Evolutionary conservation across 1,140 invertebrate species (phyloP), one percentile per base, ranked within the genome.

Genomic region (Drosophila nikananu): DNA sequence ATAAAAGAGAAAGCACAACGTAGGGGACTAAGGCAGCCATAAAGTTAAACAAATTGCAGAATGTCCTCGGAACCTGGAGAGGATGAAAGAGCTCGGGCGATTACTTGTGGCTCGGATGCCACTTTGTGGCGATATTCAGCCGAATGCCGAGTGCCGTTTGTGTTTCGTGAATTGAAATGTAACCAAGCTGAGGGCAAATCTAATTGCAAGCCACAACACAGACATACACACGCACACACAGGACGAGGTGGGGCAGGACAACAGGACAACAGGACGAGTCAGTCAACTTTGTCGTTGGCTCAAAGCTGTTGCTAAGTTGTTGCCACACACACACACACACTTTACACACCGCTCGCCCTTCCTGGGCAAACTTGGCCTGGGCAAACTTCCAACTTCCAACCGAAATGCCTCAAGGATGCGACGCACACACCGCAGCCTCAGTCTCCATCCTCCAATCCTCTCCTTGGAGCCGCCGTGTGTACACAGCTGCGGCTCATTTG

Each of bases 401-500:
- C 55, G 21, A 78, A 57, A 61, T 77, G 57, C 74, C 57, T 21
- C 19, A 75, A 76, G 72, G 46, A 48, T 30, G 37, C 27, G 52
- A 66, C 30, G 44, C 46, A 74, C 49, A 64, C 15, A 19, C 46
- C 17, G 21, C 32, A 59, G 30, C 27, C 12, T 27, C 5, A 5
- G 42, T 21, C 42, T 44, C 2, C 2, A 5, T 21, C 6, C 19
- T 21, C 6, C 41, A n/a, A 23, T 52, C 52, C 30, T 17, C 23
- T 7, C 35, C 32, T 44, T 0, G 17, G 21, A 52, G 17, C 54
- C 54, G 42, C 57, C 19, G 63, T 86, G 83, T 87, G 80, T 83
- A 80, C 80, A 87, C 80, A 86, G 81, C 86, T 89, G 84, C 77
- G 84, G 84, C 84, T 86, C 83, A 86, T 86, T 86, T 86, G 83